Evolutionary conservation across 2,797 vertebrate genomes (phyloP).

Genomic region (Fundulus diaphanus): DNA sequence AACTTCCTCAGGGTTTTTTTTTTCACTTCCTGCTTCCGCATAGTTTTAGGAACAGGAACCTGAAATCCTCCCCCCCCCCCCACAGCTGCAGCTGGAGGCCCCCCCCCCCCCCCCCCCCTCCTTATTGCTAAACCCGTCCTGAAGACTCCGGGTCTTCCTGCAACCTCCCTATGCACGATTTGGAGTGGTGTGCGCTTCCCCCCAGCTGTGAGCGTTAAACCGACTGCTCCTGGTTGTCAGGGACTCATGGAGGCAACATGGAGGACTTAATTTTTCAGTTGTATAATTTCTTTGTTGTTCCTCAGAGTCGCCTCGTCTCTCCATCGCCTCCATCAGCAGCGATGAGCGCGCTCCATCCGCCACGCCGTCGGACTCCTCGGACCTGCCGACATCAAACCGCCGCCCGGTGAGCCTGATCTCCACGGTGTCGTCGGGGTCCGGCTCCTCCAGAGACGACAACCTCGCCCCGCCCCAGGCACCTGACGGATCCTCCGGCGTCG

Average conservation of each 20-base stretch:
- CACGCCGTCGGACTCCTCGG: constrained; percentile 69
- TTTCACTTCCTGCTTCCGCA: background rate
- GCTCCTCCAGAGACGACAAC: constrained; percentile 71
- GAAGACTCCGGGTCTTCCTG: background rate
- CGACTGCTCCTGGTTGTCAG: background rate
- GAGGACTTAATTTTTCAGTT: background rate
- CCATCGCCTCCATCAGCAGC: constrained; percentile 71
- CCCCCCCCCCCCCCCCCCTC: no score
- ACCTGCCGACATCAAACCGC: constrained; percentile 51
- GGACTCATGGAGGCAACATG: background rate
- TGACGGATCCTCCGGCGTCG: background rate
- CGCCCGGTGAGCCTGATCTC: constrained; percentile 77
- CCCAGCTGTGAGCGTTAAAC: no score
- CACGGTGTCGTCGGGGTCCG: constrained; percentile 78
- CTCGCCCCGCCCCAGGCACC: constrained; percentile 42
- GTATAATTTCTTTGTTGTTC: background rate
- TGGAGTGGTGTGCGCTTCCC: background rate
- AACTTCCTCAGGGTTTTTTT: no score
- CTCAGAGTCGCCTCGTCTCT: constrained; percentile 73
- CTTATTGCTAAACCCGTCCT: no score
- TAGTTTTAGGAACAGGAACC: background rate
- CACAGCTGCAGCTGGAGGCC: no score
- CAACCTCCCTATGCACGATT: background rate
- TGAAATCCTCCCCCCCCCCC: background rate
- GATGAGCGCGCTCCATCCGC: constrained; percentile 81